Conservation (phyloP, 2,888 invertebrate genomes). For the Amorpha juglandis region DNA sequence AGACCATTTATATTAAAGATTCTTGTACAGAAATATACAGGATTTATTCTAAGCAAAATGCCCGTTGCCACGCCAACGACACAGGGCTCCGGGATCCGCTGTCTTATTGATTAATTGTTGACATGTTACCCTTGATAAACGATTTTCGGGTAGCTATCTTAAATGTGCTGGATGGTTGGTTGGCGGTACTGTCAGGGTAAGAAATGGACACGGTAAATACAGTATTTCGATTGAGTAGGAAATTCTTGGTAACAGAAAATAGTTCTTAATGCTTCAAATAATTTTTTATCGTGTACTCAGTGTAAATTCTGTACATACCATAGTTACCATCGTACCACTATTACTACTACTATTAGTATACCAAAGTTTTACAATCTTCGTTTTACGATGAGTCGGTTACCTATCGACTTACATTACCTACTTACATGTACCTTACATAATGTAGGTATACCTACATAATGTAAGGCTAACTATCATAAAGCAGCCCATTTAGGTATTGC, state of each 20-base stretch:
- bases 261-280: not conserved
- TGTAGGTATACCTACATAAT: not conserved
- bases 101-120: slow-evolving; percentile 71
- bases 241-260: not conserved
- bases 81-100: slow-evolving; percentile 46
- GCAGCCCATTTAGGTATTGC: not conserved
- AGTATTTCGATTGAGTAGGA: not conserved
- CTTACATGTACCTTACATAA: not conserved
- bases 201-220: not conserved
- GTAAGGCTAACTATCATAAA: not conserved
- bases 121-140: slow-evolving; percentile 57
- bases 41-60: slow-evolving; percentile 44
- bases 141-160: slow-evolving; percentile 30
- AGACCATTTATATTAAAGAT: slow-evolving; percentile 3
- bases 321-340: too few relatives aligned
- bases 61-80: slow-evolving; percentile 52
- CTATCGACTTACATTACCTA: too few relatives aligned
- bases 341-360: too few relatives aligned
- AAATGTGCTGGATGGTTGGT: slow-evolving; percentile 4
- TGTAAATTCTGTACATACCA: too few relatives aligned
- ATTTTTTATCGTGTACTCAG: not conserved
- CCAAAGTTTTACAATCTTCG: not conserved
- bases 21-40: slow-evolving; percentile 35
- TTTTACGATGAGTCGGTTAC: not conserved
- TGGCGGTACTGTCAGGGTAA: not conserved